Percentiles rank a stretch among this genome's conserved stretches.
phyloP scores from a whole-genome alignment of 2,113 vertebrate genomes.

The Paratilapia polleni region DNA sequence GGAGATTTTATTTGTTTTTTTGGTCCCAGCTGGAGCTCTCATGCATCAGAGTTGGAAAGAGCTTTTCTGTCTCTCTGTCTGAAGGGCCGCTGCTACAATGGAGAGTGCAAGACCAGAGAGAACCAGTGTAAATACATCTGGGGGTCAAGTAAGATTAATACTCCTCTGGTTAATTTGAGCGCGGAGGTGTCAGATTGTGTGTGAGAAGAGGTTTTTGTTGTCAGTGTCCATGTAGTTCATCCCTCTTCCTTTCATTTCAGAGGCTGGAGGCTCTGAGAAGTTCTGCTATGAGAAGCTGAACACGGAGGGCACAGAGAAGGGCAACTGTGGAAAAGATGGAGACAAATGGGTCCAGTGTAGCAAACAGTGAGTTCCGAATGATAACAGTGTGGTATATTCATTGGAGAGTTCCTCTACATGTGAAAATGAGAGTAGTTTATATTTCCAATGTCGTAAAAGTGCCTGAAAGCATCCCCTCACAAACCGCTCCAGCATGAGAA shows the following conservation, averaged over 20 bases:
- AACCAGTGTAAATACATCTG: constrained; percentile 98
- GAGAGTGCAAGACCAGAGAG: constrained; percentile 97
- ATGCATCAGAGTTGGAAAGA: background rate
- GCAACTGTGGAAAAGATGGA: constrained; percentile 95
- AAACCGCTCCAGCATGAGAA: no score
- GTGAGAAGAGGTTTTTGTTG: background rate
- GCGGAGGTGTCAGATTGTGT: background rate
- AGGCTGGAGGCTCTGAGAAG: constrained; percentile 93
- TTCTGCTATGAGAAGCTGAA: constrained; percentile 99
- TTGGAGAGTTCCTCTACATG: background rate
- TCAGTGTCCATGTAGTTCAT: background rate
- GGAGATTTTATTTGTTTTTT: background rate
- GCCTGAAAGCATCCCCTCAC: background rate
- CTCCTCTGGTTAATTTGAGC: background rate
- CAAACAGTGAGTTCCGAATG: constrained; percentile 90
- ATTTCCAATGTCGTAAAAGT: background rate
- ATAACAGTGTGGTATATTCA: background rate
- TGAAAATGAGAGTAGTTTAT: background rate
- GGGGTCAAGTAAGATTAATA: constrained; percentile 90
- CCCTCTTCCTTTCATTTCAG: constrained; percentile 75
- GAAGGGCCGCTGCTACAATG: constrained; percentile 95
- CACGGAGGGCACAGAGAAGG: constrained; percentile 96
- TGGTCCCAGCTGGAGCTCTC: background rate
- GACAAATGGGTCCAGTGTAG: constrained; percentile 95
- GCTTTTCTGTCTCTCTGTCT: constrained; percentile 19